Evolutionary conservation across 1,140 invertebrate genomes (phyloP).

Genomic region (Melanaphis sacchari): DNA sequence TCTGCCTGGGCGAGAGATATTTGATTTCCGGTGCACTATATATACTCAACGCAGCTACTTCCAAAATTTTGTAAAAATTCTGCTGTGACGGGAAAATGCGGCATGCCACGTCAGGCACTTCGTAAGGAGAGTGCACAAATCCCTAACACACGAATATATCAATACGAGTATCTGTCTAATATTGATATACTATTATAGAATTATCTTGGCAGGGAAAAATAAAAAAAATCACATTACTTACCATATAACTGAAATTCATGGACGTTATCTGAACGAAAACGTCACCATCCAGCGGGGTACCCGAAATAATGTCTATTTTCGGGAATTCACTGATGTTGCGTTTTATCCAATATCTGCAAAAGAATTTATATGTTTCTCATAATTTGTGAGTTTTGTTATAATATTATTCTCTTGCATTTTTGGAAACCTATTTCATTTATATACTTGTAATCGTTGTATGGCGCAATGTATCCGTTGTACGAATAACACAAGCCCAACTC

Average conservation of each 20-base stretch:
- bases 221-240: constrained; percentile 60
- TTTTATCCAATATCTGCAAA: constrained; percentile 62
- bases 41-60: constrained; percentile 64
- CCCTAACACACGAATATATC: constrained; percentile 63
- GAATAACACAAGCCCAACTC: constrained; percentile 74
- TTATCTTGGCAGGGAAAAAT: neutral
- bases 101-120: constrained; percentile 69
- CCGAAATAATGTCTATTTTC: constrained; percentile 64
- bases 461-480: constrained; percentile 71
- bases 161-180: neutral
- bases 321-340: constrained; percentile 61
- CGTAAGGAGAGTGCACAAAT: constrained; percentile 68
- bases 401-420: neutral
- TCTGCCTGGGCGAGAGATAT: constrained; percentile 67
- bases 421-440: neutral
- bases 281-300: constrained; percentile 75
- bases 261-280: constrained; percentile 76
- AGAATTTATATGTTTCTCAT: neutral
- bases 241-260: constrained; percentile 70
- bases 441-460: constrained; percentile 70
- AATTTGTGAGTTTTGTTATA: neutral
- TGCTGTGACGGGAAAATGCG: constrained; percentile 66
- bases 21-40: constrained; percentile 63
- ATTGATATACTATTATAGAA: neutral
- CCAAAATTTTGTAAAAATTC: constrained; percentile 64